phyloP scores from a whole-genome alignment of 2,888 invertebrate genomes.

The Augiades crinisus region DNA sequence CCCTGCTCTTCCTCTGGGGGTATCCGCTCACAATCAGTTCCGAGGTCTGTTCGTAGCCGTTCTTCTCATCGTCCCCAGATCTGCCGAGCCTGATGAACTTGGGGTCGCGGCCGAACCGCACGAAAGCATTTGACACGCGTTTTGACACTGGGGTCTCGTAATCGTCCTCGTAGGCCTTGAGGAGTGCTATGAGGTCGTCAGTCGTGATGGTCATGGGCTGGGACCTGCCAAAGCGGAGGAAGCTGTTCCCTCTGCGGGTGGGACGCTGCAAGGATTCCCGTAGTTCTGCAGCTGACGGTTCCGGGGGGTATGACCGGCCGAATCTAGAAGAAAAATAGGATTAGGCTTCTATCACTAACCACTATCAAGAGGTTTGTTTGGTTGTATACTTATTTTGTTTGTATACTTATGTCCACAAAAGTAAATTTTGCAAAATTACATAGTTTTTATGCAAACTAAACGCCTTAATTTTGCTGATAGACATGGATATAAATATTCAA shows the following conservation, averaged over 20 bases:
- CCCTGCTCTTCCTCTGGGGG: constrained; percentile 66
- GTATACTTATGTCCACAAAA: too few species aligned
- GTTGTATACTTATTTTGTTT: too few species aligned
- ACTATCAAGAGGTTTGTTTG: too few species aligned
- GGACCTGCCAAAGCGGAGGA: constrained; percentile 68
- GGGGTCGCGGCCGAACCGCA: constrained; percentile 66
- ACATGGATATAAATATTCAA: background rate
- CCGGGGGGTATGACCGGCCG: constrained; percentile 67
- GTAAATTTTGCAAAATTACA: too few species aligned
- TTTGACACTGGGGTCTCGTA: constrained; percentile 53
- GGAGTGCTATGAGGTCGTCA: constrained; percentile 62
- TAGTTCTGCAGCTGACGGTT: constrained; percentile 65
- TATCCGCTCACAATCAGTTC: constrained; percentile 51
- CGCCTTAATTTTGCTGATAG: too few species aligned
- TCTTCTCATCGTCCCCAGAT: constrained; percentile 54
- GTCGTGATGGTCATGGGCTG: constrained; percentile 58
- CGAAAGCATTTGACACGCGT: constrained; percentile 55
- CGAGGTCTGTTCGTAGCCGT: constrained; percentile 46
- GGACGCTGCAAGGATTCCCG: constrained; percentile 58
- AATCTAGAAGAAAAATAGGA: constrained; percentile 51
- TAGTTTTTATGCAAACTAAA: too few species aligned
- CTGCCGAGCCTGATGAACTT: constrained; percentile 77
- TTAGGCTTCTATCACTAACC: too few species aligned
- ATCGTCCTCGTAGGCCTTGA: constrained; percentile 64
- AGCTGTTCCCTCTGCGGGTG: constrained; percentile 60